Evolutionary conservation across 2,113 vertebrate species (phyloP), one percentile per base, ranked within the genome.

Genomic region (Rallus limicola): DNA sequence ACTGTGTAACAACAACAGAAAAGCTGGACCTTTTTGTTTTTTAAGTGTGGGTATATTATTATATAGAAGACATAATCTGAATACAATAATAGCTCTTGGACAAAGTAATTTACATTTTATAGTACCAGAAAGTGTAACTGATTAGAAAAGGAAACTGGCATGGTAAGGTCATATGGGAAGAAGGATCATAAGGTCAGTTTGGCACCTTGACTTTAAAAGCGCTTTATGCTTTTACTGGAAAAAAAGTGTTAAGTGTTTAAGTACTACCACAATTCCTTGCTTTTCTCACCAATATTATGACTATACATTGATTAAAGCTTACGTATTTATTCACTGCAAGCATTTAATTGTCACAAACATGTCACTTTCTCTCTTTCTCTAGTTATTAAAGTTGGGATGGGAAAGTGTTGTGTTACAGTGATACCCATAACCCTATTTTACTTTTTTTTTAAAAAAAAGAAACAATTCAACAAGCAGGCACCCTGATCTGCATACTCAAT

Each of bases 381-480:
- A 38, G 40, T 52, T 63, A 75, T 26, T 63, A 75, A 40, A 44
- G 67, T 7, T 26, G 1, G 5, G 24, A 25, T 24, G 50, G 50
- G 21, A 6, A 5, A 15, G 2, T 6, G 5, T 42, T 12, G 16
- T 29, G 4, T 53, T 67, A 56, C 1, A 0, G 17, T 16, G 46
- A 90, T 19, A 55, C 5, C 1, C 44, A n/a, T 24, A 80, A 62
- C 7, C 16, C 20, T 53, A 13, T 42, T 87, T 59, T 20, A 87
- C 11, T 72, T 81, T 40, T 72, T 81, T 40, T 36, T 42, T 25
- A 26, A 67, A n/a, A 46, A 25, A 13, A 12, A 25, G 40, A 46
- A 48, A 0, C 28, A 69, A 23, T n/a, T 90, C 36, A 78, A 84
- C 33, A 86, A 48, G 58, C 36, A 67, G 25, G 15, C n/a, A 62